Base-by-base conservation (phyloP, 1,140 invertebrate species). In the Lucilia sericata region DNA sequence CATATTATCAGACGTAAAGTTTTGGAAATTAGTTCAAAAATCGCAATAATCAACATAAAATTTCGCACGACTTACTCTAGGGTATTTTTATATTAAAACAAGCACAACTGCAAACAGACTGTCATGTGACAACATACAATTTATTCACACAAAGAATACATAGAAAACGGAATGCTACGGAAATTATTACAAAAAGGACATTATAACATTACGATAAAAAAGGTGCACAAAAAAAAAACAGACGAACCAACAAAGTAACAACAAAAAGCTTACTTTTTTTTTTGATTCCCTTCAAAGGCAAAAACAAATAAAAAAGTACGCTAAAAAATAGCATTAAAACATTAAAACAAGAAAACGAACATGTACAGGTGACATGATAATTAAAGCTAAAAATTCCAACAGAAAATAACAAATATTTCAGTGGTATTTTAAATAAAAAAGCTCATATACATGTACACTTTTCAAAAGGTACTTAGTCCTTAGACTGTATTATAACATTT, bases 131-230 rank as follows among this genome's bases (percentile, higher is more conserved):
- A 70, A 70, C 65, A 21, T 70, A 21, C 65, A 70, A 70, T 70
- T 70, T 70, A 70, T 70, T 19, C 65, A 70, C 21, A 70, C 65
- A 70, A 70, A 70, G 65, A 25, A 70, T 70, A 70, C 65, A 70
- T 70, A 25, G n/a, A 70, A 70, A 60, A 60, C 1, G 65, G 19
- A 70, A 25, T 21, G n/a, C 7, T 19, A 70, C 65, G 65, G 65
- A 70, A 70, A 70, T 70, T 70, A 70, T 70, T 70, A 70, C 65
- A 70, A 25, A 70, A 70, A 70, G 65, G 19, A 70, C 65, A 70
- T 70, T 70, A 70, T 19, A 70, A 70, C 65, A 70, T 70, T 70
- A 60, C 55, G 14, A 70, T 19, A 21, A 70, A 30, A 30, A 70
- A 70, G 2, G 51, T 7, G 14, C 49, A 0, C 19, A 12, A 55